A percentile compares a stretch with the other conserved stretches of the same genome.
Evolutionary conservation across 2,113 vertebrate genomes (phyloP).

Genomic region (Caranx melampygus): DNA sequence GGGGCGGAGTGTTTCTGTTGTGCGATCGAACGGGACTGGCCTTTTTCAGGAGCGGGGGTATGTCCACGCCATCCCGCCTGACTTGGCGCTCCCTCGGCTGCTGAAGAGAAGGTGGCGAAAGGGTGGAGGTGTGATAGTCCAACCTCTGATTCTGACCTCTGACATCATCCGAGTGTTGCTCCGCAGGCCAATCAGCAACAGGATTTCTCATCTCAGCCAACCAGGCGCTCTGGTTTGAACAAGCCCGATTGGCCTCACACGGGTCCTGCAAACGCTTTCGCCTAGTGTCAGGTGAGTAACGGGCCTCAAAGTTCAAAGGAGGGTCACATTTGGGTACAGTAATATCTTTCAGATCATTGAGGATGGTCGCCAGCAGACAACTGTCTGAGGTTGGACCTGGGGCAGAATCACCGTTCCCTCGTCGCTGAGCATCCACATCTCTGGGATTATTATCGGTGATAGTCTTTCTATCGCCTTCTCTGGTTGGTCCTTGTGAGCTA

Average conservation of each 20-base stretch:
- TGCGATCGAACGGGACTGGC: conserved; percentile 3
- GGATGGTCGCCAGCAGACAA: conserved; percentile 55
- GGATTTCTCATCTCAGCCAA: neutral
- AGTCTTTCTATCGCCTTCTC: neutral
- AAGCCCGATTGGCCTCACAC: neutral
- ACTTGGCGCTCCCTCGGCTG: neutral
- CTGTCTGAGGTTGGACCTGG: conserved; percentile 7
- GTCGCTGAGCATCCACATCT: neutral
- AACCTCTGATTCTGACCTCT: neutral
- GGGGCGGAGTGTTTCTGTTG: conserved; percentile 52
- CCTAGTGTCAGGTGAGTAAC: neutral
- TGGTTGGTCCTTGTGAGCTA: neutral
- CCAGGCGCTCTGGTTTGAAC: neutral
- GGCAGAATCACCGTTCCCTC: neutral
- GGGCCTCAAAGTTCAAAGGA: neutral
- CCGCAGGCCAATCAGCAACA: fast-evolving
- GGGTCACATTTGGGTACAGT: neutral
- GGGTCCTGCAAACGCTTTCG: neutral
- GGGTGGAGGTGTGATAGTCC: neutral
- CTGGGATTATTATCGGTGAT: fast-evolving
- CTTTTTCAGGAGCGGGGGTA: conserved; percentile 29
- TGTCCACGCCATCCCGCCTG: neutral
- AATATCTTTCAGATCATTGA: conserved; percentile 54
- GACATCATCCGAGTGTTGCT: neutral
- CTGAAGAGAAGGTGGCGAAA: neutral